Conservation (phyloP, 2,797 vertebrate species). For the Squalus acanthias region DNA sequence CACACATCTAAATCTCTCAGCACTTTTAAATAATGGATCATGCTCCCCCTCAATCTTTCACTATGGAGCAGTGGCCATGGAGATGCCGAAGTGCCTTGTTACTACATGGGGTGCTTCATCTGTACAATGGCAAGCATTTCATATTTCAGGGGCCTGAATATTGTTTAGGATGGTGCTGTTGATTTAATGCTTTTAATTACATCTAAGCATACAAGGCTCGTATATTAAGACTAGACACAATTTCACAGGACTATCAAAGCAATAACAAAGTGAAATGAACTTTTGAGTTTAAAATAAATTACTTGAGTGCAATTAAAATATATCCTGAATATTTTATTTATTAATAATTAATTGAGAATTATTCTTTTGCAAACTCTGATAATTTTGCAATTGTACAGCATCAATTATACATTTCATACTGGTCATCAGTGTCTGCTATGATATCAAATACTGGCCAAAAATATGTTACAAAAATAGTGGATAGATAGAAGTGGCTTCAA, state of each 20-base stretch:
- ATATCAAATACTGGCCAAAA: neutral
- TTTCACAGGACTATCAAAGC: neutral
- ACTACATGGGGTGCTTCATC: neutral
- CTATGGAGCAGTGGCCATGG: neutral
- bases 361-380: neutral
- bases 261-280: neutral
- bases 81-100: neutral
- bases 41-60: neutral
- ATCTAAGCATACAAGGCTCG: too few species aligned
- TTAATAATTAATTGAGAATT: neutral
- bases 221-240: neutral
- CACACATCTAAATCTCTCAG: neutral
- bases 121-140: neutral
- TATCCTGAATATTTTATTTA: neutral
- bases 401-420: neutral
- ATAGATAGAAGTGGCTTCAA: neutral
- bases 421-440: neutral
- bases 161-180: too few species aligned
- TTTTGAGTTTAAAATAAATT: neutral
- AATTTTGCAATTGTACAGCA: neutral
- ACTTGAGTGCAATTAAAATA: neutral
- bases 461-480: neutral
- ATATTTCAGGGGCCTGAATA: neutral
- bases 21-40: neutral
- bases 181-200: too few species aligned